Base-by-base conservation (phyloP, 2,797 vertebrate genomes). In the Peromyscus nudipes region DNA sequence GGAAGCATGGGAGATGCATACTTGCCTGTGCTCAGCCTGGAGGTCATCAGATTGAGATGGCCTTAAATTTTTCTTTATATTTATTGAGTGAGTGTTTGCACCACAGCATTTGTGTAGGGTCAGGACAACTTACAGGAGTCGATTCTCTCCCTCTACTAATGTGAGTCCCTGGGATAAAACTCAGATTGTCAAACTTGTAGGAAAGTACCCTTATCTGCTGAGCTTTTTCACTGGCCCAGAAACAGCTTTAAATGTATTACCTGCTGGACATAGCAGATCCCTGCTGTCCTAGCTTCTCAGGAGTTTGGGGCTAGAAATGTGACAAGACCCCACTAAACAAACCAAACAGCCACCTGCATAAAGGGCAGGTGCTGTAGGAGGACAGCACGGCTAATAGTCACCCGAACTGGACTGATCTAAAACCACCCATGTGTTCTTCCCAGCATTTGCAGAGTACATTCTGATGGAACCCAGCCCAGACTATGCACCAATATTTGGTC, bases 361-460 rank as follows among this genome's bases (percentile, higher is more conserved):
- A 73, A 29, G 34, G 43, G 12, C 46, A 49, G 6, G 43, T 11
- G 29, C 16, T 64, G 2, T 21, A 55, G 67, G 62, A 49, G 60
- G 60, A 3, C 6, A 5, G 31, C 73, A n/a, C 17, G 55, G 67
- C 67, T 31, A 1, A 12, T 34, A 1, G 5, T 55, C 27, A 37
- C 34, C 7, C 34, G 12, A 2, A 73, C 16, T 40, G 17, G 29
- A 16, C 21, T 17, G 11, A 29, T 37, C 31, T 3, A 34, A 62
- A 23, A 29, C 31, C 11, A 67, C 25, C 69, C 40, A 1, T 12
- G 1, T 93, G 55, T 85, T 80, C 40, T n/a, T 91, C 43, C 0
- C 95, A 99, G 99, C 99, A 4, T 99, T 99, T 85, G 99, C 99
- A 0, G 99, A 99, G 71, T 99, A 99, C 97, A 99, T 99, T 97